Percentiles rank a stretch among this genome's conserved stretches.
Evolutionary conservation across 1,140 invertebrate genomes (phyloP).

Genomic region (Drosophila erecta): DNA sequence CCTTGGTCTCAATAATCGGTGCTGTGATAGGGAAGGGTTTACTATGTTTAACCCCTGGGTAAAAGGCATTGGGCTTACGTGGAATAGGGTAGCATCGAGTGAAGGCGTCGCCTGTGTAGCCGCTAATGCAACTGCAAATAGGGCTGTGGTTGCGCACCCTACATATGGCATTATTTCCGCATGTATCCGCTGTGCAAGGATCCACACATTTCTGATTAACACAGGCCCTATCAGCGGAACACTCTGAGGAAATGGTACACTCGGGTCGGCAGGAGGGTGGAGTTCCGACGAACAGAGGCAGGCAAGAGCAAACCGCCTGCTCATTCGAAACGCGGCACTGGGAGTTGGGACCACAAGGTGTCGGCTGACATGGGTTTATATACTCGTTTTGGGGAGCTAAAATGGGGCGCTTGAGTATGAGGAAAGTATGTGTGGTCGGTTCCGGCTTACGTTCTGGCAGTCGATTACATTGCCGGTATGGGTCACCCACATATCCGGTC

Average conservation of each 20-base stretch:
- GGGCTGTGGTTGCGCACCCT: constrained; percentile 91
- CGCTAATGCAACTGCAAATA: constrained; percentile 88
- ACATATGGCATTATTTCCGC: constrained; percentile 89
- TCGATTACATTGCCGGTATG: constrained; percentile 86
- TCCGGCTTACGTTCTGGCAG: constrained; percentile 77
- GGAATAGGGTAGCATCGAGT: constrained; percentile 87
- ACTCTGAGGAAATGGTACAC: constrained; percentile 89
- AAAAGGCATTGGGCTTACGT: constrained; percentile 85
- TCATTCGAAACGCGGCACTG: constrained; percentile 87
- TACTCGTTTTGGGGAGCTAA: constrained; percentile 81
- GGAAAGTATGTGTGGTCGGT: not conserved
- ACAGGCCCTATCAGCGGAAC: constrained; percentile 87
- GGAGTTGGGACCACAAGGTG: constrained; percentile 88
- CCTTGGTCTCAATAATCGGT: constrained; percentile 88
- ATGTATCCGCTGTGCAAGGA: constrained; percentile 88
- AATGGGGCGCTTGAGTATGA: constrained; percentile 37
- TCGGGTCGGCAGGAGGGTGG: constrained; percentile 89
- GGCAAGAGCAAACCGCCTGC: constrained; percentile 88
- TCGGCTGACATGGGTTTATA: constrained; percentile 87
- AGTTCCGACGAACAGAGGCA: constrained; percentile 86
- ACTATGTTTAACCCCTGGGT: not conserved
- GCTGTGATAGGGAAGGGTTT: constrained; percentile 84
- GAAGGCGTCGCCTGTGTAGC: constrained; percentile 89
- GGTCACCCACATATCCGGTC: constrained; percentile 88
- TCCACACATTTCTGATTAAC: constrained; percentile 89